These are phyloP conservation scores for Oceanodroma leucorhoa DNA, from an alignment of 2,797 vertebrate genomes.

Conservation along the genomic window DNA sequence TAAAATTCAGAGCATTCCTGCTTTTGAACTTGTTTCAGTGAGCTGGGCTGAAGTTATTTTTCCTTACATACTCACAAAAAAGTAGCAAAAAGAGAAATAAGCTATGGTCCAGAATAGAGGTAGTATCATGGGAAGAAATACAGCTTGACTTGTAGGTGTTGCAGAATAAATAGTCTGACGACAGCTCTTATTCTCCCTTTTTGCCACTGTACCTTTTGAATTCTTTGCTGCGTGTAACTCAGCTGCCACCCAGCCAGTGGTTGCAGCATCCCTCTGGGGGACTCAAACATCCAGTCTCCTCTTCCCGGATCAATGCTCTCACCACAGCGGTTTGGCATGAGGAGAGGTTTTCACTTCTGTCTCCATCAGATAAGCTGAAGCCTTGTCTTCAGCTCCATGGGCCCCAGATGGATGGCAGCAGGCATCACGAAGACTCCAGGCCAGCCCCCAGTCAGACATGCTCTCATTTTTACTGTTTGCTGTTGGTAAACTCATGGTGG, in stretches of 20 bases:
- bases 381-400: not conserved
- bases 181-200: not conserved
- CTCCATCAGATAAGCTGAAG: not conserved
- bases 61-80: not conserved
- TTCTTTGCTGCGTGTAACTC: not conserved
- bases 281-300: not conserved
- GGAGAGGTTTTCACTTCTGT: not conserved
- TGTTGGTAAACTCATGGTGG: not conserved
- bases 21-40: not conserved
- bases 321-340: not conserved
- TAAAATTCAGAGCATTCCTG: not conserved
- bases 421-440: not conserved
- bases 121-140: not conserved
- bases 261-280: not conserved
- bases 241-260: not conserved
- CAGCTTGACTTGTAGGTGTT: not conserved
- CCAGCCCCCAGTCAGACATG: not conserved
- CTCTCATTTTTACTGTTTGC: not conserved
- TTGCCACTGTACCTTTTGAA: not conserved
- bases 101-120: not conserved
- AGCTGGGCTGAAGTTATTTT: not conserved
- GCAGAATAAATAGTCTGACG: not conserved
- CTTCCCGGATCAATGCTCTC: not conserved
- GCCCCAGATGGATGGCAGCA: not conserved
- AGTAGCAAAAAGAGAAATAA: not conserved